Conservation (phyloP, 2,113 vertebrate genomes). For the Camelus bactrianus region DNA sequence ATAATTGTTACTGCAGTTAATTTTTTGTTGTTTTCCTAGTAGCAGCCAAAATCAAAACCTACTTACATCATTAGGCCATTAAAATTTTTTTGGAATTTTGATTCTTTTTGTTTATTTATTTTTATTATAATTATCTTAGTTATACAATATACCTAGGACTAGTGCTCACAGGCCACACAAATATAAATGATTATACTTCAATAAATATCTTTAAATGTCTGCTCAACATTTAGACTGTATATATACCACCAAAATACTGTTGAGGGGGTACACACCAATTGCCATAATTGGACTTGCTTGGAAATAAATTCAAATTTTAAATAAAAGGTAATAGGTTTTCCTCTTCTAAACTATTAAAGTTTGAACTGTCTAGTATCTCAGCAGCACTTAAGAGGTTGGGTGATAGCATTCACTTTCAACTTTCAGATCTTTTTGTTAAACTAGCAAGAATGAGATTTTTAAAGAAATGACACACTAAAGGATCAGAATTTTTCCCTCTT, state of each 20-base stretch:
- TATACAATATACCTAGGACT: neutral
- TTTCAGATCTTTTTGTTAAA: slow-evolving; percentile 56
- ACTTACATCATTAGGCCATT: neutral
- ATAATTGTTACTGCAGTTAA: neutral
- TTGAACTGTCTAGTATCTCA: slow-evolving; percentile 20
- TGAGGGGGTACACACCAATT: neutral
- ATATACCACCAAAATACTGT: neutral
- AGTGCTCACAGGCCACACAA: neutral
- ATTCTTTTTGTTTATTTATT: neutral
- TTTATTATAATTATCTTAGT: neutral
- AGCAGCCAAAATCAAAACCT: slow-evolving; percentile 48
- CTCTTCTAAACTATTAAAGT: slow-evolving; percentile 20
- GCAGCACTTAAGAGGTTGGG: neutral
- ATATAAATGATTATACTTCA: slow-evolving; percentile 22
- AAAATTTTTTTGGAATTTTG: slow-evolving; percentile 41
- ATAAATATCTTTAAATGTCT: slow-evolving; percentile 36
- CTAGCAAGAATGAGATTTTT: slow-evolving; percentile 46
- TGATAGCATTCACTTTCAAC: slow-evolving; percentile 39
- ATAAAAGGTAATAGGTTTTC: neutral
- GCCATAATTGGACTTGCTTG: neutral
- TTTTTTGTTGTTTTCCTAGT: neutral
- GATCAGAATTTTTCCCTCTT: slow-evolving; percentile 12
- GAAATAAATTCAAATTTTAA: slow-evolving; percentile 49
- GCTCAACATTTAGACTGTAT: neutral
- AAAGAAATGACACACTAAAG: slow-evolving; percentile 32